Evolutionary conservation across 1,140 invertebrate genomes (phyloP).

Genomic region (Lerema accius): DNA sequence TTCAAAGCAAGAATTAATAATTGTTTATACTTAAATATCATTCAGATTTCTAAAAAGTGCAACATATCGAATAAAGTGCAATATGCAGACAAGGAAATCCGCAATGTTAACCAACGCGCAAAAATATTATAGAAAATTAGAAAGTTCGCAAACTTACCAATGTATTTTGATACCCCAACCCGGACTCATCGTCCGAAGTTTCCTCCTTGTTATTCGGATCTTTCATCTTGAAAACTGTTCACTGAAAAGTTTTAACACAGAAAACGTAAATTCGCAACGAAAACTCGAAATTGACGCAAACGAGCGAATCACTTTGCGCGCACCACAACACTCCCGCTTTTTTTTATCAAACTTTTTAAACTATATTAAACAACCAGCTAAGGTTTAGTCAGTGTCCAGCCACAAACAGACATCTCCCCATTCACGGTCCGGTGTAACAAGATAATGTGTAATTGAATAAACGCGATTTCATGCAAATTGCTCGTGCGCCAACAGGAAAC

Average conservation of each 20-base stretch:
- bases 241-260: constrained; percentile 50
- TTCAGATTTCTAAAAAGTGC: neutral
- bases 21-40: neutral
- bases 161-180: constrained; percentile 90
- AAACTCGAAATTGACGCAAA: constrained; percentile 42
- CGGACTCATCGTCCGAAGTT: constrained; percentile 84
- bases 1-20: neutral
- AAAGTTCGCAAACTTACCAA: constrained; percentile 86
- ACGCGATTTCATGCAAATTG: constrained; percentile 74
- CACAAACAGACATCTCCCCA: constrained; percentile 53
- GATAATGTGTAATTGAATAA: constrained; percentile 77
- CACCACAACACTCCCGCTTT: constrained; percentile 34
- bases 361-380: constrained; percentile 36
- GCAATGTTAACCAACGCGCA: neutral
- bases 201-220: constrained; percentile 65
- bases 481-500: constrained; percentile 53
- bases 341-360: constrained; percentile 48
- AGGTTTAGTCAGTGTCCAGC: constrained; percentile 49
- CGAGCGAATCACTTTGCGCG: constrained; percentile 37
- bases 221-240: constrained; percentile 62
- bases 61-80: neutral
- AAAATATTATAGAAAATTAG: constrained; percentile 61
- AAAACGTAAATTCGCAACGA: constrained; percentile 48
- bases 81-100: neutral
- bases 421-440: constrained; percentile 55